Base-by-base conservation (phyloP, 2,888 invertebrate genomes). In the Ceramica pisi region DNA sequence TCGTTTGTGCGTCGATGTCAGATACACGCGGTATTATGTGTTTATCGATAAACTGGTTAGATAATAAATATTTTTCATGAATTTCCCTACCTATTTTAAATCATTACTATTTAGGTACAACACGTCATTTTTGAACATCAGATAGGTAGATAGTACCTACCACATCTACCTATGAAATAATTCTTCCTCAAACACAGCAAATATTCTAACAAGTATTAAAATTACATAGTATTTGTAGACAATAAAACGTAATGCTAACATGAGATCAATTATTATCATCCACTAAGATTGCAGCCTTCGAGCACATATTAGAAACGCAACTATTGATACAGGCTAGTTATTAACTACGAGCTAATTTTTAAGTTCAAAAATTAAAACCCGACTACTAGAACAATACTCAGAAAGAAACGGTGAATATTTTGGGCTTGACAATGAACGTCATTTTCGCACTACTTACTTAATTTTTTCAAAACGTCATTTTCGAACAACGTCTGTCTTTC, bases 241-340 rank as follows among this genome's bases (percentile, higher is more conserved):
- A 57, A 67, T 67, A 55, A 62, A 62, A 78, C 51, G n/a, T 46
- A 59, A 31, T 50, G 44, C 38, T 23, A 71, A 82, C 62, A 64
- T 50, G 66, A 79, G 74, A 62, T 61, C 59, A 72, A 78, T 82
- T 55, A 78, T 44, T 10, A 64, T 41, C 50, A 63, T 46, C 31
- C 16, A 41, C 41, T 48, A 75, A 67, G 60, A 68, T 60, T 35
- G 51, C 50, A 67, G 63, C 71, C 71, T 82, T 81, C 66, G 26
- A 48, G 23, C 38, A 19, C 23, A 46, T 23, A 81, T 81, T 81
- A 71, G 71, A 78, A 78, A 79, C 71, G 60, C 65, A 69, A 53
- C 0, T 26, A 64, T 50, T 59, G 46, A 64, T 64, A 57, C 12
- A 59, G 51, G 44, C 16, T 26, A 35, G 23, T 46, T 50, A 76